Base-by-base conservation (phyloP, 2,113 vertebrate genomes). In the Cottus gobio region DNA sequence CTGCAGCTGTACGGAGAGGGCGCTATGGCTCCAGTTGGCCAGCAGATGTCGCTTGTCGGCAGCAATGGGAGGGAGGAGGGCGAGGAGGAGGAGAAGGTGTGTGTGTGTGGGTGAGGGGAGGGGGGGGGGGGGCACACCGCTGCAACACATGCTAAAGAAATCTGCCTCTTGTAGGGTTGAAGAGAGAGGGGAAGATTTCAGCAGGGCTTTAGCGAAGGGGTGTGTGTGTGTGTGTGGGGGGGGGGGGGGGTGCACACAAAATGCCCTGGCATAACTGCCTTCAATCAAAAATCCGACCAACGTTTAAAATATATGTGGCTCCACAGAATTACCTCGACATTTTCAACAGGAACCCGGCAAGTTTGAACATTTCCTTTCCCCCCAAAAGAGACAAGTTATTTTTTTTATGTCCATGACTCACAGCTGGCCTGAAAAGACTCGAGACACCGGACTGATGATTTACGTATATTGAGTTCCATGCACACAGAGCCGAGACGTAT, bases 11-110 rank as follows among this genome's bases (percentile, higher is more conserved):
- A 71, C 20, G 75, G 36, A 30, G 61, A 79, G 82, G 85, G 13
- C 84, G 92, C 90, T 31, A 28, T 91, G 82, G 66, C 83, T 78
- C 64, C 62, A 8, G 62, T 72, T 39, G 90, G 72, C 92, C 91
- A 82, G 56, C 92, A 93, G 93, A 89, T 91, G 92, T 87, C 89
- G 74, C 89, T 87, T 92, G 85, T 75, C 81, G 87, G 89, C 85
- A 91, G 84, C n/a, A 44, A 20, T 6, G 7, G 46, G 46, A 7
- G 9, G 48, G 48, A 13, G 18, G 48, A 22, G 18, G 46, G 20
- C 2, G 5, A 34, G 34, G 34, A 34, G 34, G 34, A 34, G 34
- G 34, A 34, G 34, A 5, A 34, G 34, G 34, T 3, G 34, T n/a
- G 34, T 3, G 18, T n/a, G 48, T 0, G 48, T 20, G 6, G 48